Percentiles rank a stretch among this genome's conserved stretches.
Evolutionary conservation across 2,113 vertebrate species (phyloP).

Genomic region (Peucedramus taeniatus): DNA sequence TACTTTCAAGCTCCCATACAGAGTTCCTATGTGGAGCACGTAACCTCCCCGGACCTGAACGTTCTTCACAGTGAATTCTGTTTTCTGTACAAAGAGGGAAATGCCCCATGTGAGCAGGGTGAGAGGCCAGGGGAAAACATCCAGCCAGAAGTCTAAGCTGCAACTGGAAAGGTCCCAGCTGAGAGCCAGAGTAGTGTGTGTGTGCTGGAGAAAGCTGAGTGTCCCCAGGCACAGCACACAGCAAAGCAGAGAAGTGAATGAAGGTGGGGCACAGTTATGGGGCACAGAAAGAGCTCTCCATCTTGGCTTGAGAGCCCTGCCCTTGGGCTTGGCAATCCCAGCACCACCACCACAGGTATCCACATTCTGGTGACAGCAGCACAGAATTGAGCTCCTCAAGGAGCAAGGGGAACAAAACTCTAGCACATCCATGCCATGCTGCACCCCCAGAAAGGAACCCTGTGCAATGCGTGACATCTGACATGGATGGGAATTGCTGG

Average conservation of each 20-base stretch:
- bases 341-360: background rate
- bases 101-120: background rate
- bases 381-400: background rate
- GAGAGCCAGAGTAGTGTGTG: background rate
- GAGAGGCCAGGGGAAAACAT: background rate
- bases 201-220: background rate
- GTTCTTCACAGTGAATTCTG: constrained; percentile 95
- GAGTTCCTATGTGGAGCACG: constrained; percentile 87
- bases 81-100: constrained; percentile 76
- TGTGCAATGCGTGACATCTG: background rate
- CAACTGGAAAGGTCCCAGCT: background rate
- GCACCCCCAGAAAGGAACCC: background rate
- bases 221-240: background rate
- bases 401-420: background rate
- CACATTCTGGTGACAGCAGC: background rate
- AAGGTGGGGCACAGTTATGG: background rate
- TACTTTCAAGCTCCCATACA: constrained; percentile 87
- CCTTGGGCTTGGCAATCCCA: background rate
- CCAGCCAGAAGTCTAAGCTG: background rate
- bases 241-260: background rate
- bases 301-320: background rate
- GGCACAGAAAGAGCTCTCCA: background rate
- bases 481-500: background rate
- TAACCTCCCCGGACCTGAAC: constrained; percentile 93
- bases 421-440: background rate